These are phyloP conservation scores for Phoxinus phoxinus DNA, from an alignment of 2,113 vertebrate species.

Conservation along the genomic window DNA sequence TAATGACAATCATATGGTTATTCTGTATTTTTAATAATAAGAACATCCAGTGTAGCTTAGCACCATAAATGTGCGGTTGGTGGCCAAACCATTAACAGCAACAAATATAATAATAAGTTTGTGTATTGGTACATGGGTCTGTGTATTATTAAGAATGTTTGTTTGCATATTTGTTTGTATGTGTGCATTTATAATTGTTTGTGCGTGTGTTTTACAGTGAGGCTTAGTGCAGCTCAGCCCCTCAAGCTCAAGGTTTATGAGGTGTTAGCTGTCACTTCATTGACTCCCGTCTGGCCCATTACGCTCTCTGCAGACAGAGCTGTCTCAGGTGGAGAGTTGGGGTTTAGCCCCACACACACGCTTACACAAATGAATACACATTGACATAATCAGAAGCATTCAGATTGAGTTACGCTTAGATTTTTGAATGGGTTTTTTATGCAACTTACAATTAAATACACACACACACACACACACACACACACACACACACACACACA, in stretches of 20 bases:
- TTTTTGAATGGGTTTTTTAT: not conserved
- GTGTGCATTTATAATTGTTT: not conserved
- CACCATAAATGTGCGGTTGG: not conserved
- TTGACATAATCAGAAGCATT: not conserved
- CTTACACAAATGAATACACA: not conserved
- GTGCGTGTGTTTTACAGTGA: slow-evolving; percentile 55
- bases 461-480: no score
- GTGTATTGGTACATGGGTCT: not conserved
- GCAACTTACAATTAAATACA: no score
- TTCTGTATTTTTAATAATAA: slow-evolving; percentile 1
- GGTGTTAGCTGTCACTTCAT: slow-evolving; percentile 49
- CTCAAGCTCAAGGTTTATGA: slow-evolving; percentile 41
- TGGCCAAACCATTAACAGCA: not conserved
- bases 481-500: no score
- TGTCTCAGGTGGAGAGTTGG: slow-evolving; percentile 41
- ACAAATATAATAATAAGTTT: not conserved
- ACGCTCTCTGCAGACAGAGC: slow-evolving; percentile 32
- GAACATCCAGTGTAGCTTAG: not conserved
- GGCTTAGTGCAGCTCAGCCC: slow-evolving; percentile 32
- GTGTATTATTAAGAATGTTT: slow-evolving; percentile 2
- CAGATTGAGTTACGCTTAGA: not conserved
- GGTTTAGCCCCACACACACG: not conserved
- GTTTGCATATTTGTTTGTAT: not conserved
- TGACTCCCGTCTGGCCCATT: slow-evolving; percentile 50
- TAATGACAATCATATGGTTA: not conserved